These are phyloP conservation scores for Gephyroberyx darwinii DNA, from an alignment of 2,797 vertebrate genomes.

Conservation along the genomic window DNA sequence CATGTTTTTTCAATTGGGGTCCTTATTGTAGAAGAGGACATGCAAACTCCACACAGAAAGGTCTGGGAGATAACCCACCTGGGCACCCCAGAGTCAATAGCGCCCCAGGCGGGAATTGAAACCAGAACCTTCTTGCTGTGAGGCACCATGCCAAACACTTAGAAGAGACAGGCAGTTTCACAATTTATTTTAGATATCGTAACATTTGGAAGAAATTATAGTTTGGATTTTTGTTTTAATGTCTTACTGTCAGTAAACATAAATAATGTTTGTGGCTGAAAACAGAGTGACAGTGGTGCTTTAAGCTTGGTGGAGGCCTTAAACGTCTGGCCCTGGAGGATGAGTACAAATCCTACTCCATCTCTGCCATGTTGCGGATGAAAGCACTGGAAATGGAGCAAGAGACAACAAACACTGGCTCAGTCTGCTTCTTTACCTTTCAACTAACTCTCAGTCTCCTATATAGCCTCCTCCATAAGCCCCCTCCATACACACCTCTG, in stretches of 20 bases:
- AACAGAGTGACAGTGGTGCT: not conserved
- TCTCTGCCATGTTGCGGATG: constrained; percentile 20
- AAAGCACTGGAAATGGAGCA: constrained; percentile 14
- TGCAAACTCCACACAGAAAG: no score
- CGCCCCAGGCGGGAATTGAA: no score
- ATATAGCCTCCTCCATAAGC: constrained; percentile 19
- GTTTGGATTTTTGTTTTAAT: not conserved
- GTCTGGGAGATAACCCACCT: no score
- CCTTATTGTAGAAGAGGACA: no score
- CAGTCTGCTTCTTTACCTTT: constrained; percentile 42
- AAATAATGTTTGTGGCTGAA: not conserved
- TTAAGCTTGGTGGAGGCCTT: not conserved
- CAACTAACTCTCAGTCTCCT: constrained; percentile 15
- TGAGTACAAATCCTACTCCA: not conserved
- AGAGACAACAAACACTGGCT: constrained; percentile 31
- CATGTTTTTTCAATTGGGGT: no score
- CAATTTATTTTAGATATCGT: not conserved
- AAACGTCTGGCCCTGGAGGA: not conserved
- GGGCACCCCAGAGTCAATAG: no score
- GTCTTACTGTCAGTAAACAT: not conserved
- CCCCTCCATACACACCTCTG: constrained; percentile 10
- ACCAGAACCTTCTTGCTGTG: no score
- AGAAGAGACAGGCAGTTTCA: not conserved
- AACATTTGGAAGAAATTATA: not conserved
- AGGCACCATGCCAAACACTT: no score